Percentiles rank a stretch among this genome's conserved stretches.
These are phyloP conservation scores for Aegotheles bennettii DNA, from an alignment of 2,113 vertebrate species.

Conservation along the genomic window DNA sequence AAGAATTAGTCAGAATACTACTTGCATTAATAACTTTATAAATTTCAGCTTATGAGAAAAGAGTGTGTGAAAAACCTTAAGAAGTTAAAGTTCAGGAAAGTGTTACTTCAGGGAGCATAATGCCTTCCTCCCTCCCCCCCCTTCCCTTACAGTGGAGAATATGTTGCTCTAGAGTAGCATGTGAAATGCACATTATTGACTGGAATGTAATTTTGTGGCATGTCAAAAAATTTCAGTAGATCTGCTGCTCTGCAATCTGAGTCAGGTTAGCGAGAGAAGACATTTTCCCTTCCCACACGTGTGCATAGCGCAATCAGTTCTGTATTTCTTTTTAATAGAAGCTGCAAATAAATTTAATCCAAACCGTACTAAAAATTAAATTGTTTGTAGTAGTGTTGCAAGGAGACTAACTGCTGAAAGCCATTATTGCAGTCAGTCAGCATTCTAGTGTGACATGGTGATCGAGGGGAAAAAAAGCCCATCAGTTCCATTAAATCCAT, in stretches of 20 bases:
- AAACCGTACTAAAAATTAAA: background rate
- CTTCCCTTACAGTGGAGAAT: background rate
- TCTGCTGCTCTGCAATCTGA: background rate
- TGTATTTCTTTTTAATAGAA: background rate
- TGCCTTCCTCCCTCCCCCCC: background rate
- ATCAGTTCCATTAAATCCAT: background rate
- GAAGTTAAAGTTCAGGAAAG: background rate
- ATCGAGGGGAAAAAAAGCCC: background rate
- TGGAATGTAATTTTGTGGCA: background rate
- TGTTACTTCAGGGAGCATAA: background rate
- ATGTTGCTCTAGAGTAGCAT: background rate
- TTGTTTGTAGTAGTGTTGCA: background rate
- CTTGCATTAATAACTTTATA: slow-evolving; percentile 43
- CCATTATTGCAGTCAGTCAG: background rate
- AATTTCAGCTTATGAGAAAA: background rate
- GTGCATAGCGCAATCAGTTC: background rate
- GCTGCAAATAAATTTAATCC: background rate
- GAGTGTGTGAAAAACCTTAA: background rate
- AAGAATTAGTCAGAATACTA: background rate
- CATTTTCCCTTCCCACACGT: background rate
- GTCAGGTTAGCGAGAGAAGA: background rate
- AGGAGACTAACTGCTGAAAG: background rate
- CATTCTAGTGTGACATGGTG: background rate
- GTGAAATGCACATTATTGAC: background rate
- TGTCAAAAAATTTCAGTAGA: background rate